Evolutionary conservation across 2,888 invertebrate species (phyloP), one percentile per base, ranked within the genome.

Genomic region (Branchipolynoe longqiensis): DNA sequence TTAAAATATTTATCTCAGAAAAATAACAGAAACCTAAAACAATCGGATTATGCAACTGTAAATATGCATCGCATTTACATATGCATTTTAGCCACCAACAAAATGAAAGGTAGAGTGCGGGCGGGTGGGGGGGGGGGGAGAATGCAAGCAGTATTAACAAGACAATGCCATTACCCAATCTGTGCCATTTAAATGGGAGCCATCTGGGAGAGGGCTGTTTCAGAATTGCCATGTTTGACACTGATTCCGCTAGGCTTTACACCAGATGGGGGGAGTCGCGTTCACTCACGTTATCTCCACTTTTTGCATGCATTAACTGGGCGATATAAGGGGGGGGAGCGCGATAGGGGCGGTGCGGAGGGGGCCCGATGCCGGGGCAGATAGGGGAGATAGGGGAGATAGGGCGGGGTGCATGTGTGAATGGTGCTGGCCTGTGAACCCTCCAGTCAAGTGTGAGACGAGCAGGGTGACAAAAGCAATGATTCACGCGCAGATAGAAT

Each of bases 401-500:
- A 4, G 69, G 33, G n/a, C n/a, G n/a, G n/a, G 14, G 1, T 36
- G 38, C 69, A 69, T n/a, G 69, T 69, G 69, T 69, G 69, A 69
- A 69, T 38, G 38, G 38, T 4, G 12, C 18, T 36, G 69, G 36
- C 69, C 69, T 69, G 69, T 38, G 33, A 33, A 33, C 69, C 36
- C 38, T 2, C 14, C 36, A 36, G 69, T 69, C 69, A 69, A 69
- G 69, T 69, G 2, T 18, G 12, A 38, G 69, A 69, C 69, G n/a
- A 33, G 18, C n/a, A 12, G 69, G 69, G 69, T 69, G 69, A 69
- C 69, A 69, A 69, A 69, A 69, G 69, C 69, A 69, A 69, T 69
- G 69, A 69, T 69, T 69, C 69, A 69, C 69, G 36, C 33, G 36
- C 8, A 69, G 69, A 69, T 69, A 69, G 36, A 38, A 69, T 69